Evolutionary conservation across 30 jellyfish, hydroid and myxozoan species (phyloP), one percentile per base, ranked within the genome.

Genomic region (Clytia hemisphaerica): DNA sequence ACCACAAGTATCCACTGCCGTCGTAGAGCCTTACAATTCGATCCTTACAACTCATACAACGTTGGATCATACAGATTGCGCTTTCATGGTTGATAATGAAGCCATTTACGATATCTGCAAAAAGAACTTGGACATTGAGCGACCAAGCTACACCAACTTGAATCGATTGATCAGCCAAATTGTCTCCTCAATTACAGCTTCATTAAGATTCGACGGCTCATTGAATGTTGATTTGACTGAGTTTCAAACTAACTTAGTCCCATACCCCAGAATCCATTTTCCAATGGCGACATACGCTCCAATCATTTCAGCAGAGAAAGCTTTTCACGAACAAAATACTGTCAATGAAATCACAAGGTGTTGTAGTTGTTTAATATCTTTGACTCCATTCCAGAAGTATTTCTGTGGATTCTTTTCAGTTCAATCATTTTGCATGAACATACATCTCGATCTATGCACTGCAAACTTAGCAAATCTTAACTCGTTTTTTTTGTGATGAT

Each of bases 1-100:
- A 19, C 98, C 98, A 4, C 98, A 89, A 57, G 93, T 89, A 40
- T 81, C 98, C 6, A 89, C 98, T 2, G 94, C 98, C 3, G 98
- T 89, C 37, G 95, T 89, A 32, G 98, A 89, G 78, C 98, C 98
- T 2, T 89, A 89, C 69, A 89, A 89, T 79, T 82, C 98, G 45
- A 90, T 82, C 9, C 69, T 89, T 54, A 75, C 98, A 24, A 82
- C 98, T 3, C 95, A 89, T 54, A 69, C 70, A 77, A 80, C 95
- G 0, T 70, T 89, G 73, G 95, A 80, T 61, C 98, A 80, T 66
- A 75, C 95, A 3, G 95, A 89, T 58, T 75, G 93, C 48, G 94
- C 95, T n/a, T 89, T 80, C 72, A 64, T 87, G 96, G 94, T 80
- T 60, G 96, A 83, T 34, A 83, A 83, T 77, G 95, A 84, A 67